Evolutionary conservation across 2,797 vertebrate genomes (phyloP).

Genomic region (Otolemur crassicaudatus): DNA sequence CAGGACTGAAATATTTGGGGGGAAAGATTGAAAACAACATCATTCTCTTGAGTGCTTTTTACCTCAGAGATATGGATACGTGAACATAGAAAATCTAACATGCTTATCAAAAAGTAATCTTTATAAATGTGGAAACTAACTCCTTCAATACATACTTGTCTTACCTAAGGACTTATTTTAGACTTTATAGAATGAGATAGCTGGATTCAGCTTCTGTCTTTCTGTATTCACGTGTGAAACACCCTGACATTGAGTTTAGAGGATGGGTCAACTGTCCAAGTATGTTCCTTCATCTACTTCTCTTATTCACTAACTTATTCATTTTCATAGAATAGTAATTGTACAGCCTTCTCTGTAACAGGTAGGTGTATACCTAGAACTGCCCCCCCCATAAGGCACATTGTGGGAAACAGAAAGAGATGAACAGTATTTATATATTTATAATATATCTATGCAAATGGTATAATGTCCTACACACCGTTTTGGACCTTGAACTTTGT

Average conservation of each 20-base stretch:
- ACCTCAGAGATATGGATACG: neutral
- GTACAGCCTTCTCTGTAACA: neutral
- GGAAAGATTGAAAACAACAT: neutral
- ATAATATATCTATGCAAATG: neutral
- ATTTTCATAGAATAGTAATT: neutral
- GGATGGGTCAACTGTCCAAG: neutral
- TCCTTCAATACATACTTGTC: neutral
- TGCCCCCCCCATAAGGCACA: neutral
- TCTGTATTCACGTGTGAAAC: neutral
- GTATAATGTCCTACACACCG: neutral
- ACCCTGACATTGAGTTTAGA: neutral
- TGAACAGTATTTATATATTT: neutral
- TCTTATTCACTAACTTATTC: neutral
- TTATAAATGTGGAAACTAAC: neutral
- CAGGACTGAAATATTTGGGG: neutral
- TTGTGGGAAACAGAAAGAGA: neutral
- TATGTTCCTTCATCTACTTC: conserved; percentile 8
- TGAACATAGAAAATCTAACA: neutral
- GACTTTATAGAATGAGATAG: neutral
- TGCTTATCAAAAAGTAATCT: neutral
- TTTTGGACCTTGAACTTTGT: neutral
- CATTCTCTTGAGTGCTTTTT: neutral
- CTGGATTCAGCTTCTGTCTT: neutral
- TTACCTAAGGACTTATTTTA: neutral
- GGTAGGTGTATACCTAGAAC: neutral